phyloP scores from a whole-genome alignment of 2,797 vertebrate species.

The Gobio occitaniae region DNA sequence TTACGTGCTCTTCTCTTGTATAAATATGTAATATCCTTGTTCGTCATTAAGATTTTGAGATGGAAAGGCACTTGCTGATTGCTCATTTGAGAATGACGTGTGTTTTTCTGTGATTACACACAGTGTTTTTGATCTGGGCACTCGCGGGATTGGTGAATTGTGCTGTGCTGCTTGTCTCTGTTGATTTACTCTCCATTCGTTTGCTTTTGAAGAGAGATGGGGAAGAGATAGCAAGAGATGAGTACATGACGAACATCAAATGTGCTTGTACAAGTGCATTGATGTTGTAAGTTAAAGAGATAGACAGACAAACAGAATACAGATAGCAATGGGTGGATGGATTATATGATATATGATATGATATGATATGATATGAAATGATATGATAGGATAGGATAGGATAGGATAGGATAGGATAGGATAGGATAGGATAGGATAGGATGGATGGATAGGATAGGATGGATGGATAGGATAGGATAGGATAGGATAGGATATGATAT shows the following conservation, averaged over 20 bases:
- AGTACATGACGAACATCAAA: neutral
- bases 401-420: neutral
- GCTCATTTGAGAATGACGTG: slow-evolving; percentile 9
- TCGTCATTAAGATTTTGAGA: slow-evolving; percentile 11
- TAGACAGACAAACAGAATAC: neutral
- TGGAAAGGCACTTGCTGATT: slow-evolving; percentile 12
- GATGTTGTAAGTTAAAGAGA: neutral
- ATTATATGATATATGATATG: no score
- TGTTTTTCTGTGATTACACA: slow-evolving; percentile 2
- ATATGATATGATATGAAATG: no score
- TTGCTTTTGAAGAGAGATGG: slow-evolving; percentile 11
- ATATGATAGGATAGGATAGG: no score
- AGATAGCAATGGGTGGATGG: neutral
- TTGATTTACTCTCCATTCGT: slow-evolving; percentile 12
- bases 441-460: neutral
- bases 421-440: no score
- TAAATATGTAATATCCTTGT: slow-evolving; percentile 7
- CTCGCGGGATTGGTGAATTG: slow-evolving; percentile 9
- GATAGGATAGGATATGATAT: no score
- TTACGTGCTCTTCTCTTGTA: neutral
- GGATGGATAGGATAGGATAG: no score
- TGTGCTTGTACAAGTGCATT: neutral
- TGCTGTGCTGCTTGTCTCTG: slow-evolving; percentile 14
- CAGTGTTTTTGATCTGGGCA: slow-evolving; percentile 2
- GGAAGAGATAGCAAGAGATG: neutral